phyloP scores from a whole-genome alignment of 2,888 invertebrate species.

The Leptogaster cylindrica region DNA sequence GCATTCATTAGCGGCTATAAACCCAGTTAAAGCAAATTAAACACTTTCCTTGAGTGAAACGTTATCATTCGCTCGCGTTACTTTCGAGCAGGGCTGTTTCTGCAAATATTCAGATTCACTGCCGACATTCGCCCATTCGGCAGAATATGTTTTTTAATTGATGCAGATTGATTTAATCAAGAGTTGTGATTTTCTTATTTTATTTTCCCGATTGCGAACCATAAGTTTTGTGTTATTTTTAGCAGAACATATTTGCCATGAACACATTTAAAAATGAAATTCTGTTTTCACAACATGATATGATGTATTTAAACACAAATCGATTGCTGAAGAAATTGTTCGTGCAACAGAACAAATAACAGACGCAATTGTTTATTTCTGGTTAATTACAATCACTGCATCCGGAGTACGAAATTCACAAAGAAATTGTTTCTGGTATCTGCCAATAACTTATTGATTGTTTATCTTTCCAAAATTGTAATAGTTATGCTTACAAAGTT shows the following conservation, averaged over 20 bases:
- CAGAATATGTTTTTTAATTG: conserved; percentile 2
- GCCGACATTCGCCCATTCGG: not conserved
- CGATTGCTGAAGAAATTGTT: too few relatives aligned
- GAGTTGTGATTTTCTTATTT: not conserved
- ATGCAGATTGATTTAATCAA: not conserved
- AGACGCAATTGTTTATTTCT: not conserved
- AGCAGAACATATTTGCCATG: too few relatives aligned
- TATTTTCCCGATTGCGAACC: too few relatives aligned
- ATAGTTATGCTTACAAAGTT: not conserved
- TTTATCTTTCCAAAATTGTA: not conserved
- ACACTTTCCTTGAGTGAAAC: not conserved
- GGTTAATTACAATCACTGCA: not conserved
- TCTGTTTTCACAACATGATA: too few relatives aligned
- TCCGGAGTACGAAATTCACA: not conserved
- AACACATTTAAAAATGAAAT: too few relatives aligned
- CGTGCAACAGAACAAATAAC: too few relatives aligned
- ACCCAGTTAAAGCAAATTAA: too few relatives aligned
- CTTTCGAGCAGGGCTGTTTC: not conserved
- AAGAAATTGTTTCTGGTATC: not conserved
- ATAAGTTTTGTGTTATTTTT: too few relatives aligned
- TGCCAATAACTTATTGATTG: not conserved
- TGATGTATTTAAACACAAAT: too few relatives aligned
- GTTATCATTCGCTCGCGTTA: not conserved
- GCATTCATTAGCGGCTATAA: too few relatives aligned
- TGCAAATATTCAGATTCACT: not conserved